These are phyloP conservation scores for Taeniopygia guttata DNA, from an alignment of 2,797 vertebrate genomes.

Conservation along the genomic window DNA sequence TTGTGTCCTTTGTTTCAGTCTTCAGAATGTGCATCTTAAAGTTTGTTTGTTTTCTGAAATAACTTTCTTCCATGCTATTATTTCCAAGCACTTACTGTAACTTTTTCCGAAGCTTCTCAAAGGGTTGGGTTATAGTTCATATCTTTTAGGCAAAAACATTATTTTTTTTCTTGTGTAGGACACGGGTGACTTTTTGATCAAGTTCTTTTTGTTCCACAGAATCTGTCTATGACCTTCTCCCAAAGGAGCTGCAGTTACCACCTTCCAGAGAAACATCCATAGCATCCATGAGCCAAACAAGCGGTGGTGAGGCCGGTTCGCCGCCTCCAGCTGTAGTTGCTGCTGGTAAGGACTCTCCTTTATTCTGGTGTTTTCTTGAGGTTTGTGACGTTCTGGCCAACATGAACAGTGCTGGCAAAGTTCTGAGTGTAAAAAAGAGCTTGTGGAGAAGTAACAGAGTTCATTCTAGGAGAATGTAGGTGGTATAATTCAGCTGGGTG, in stretches of 20 bases:
- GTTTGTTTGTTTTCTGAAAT: neutral
- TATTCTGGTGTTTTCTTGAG: slow-evolving; percentile 17
- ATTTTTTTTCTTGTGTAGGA: neutral
- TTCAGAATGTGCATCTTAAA: neutral
- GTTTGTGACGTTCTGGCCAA: slow-evolving; percentile 60
- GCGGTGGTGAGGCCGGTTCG: slow-evolving; percentile 92
- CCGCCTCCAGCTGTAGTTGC: slow-evolving; percentile 87
- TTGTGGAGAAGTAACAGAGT: slow-evolving; percentile 32
- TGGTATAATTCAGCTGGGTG: neutral
- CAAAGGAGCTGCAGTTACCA: slow-evolving; percentile 92
- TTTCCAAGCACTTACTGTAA: neutral
- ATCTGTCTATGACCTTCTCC: slow-evolving; percentile 97
- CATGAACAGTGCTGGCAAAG: slow-evolving; percentile 83
- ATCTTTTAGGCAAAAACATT: neutral
- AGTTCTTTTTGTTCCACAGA: slow-evolving; percentile 73
- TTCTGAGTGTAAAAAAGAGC: slow-evolving; percentile 45
- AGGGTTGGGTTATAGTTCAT: rapidly evolving
- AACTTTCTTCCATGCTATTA: neutral
- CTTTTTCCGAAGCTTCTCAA: neutral
- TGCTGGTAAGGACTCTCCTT: slow-evolving; percentile 88
- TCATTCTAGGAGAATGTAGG: slow-evolving; percentile 36
- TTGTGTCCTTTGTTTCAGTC: neutral
- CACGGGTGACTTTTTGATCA: neutral
- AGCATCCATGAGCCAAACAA: slow-evolving; percentile 96
- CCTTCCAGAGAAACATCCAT: slow-evolving; percentile 83